These are phyloP conservation scores for Trypoxylus dichotomus DNA, from an alignment of 1,140 invertebrate species.

Conservation along the genomic window DNA sequence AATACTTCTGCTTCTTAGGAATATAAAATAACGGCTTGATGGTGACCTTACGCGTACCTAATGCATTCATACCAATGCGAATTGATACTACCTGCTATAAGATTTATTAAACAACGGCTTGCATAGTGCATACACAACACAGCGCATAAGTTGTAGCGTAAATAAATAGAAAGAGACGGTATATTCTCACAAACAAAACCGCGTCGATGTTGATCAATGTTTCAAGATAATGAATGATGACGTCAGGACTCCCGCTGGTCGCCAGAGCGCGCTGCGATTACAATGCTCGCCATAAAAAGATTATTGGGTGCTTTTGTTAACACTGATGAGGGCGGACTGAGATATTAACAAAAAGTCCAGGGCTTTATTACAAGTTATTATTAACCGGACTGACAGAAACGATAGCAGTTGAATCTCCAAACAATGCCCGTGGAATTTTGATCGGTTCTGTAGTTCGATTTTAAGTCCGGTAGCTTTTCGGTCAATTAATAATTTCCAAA, in stretches of 20 bases:
- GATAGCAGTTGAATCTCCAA: conserved; percentile 34
- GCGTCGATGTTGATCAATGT: conserved; percentile 39
- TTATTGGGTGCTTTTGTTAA: conserved; percentile 43
- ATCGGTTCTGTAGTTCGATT: conserved; percentile 31
- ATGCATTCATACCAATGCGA: too few relatives aligned
- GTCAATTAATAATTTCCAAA: conserved; percentile 31
- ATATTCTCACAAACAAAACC: conserved; percentile 33
- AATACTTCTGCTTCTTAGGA: too few relatives aligned
- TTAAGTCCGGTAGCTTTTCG: conserved; percentile 28
- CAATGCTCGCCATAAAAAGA: conserved; percentile 41
- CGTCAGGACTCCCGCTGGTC: conserved; percentile 39
- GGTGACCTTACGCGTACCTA: too few relatives aligned
- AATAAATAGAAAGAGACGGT: conserved; percentile 6
- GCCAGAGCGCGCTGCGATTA: conserved; percentile 35
- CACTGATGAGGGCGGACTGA: conserved; percentile 41
- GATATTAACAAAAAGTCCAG: conserved; percentile 40
- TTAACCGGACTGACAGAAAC: conserved; percentile 36
- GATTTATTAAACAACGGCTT: background rate
- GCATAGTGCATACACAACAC: background rate
- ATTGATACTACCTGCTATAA: background rate
- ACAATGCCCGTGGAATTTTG: conserved; percentile 38
- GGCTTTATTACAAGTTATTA: conserved; percentile 39
- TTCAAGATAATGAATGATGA: conserved; percentile 41
- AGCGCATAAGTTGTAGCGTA: background rate
- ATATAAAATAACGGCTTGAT: too few relatives aligned